phyloP scores from a whole-genome alignment of 2,888 invertebrate genomes.

The Harpalus rufipes region DNA sequence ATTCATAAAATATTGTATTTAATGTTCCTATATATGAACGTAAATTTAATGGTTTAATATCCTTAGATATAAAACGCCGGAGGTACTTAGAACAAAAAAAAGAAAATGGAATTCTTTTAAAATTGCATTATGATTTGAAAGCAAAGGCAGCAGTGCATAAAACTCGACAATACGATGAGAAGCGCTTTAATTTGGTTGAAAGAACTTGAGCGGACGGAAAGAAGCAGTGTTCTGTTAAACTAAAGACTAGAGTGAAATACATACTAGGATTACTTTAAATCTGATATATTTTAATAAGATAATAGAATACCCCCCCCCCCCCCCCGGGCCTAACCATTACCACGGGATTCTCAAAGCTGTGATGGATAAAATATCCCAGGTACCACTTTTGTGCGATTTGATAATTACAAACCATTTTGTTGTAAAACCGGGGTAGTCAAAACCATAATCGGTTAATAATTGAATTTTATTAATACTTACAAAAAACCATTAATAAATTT shows the following conservation, averaged over 20 bases:
- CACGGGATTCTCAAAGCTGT: too few relatives aligned
- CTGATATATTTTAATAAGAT: too few relatives aligned
- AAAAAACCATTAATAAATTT: slow-evolving; percentile 84
- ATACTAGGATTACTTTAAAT: too few relatives aligned
- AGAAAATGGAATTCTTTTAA: not conserved
- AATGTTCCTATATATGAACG: not conserved
- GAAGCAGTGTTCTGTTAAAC: too few relatives aligned
- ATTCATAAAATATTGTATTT: not conserved
- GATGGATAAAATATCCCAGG: too few relatives aligned
- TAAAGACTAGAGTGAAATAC: too few relatives aligned
- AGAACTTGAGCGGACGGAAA: not conserved
- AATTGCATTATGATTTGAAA: not conserved
- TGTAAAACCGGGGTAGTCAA: too few relatives aligned
- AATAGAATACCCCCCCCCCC: too few relatives aligned
- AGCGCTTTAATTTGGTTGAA: not conserved
- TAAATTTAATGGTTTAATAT: not conserved
- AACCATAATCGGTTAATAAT: too few relatives aligned
- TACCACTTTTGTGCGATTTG: too few relatives aligned
- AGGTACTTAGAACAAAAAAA: not conserved
- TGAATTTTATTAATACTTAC: slow-evolving; percentile 77
- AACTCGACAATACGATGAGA: not conserved
- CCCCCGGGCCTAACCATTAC: too few relatives aligned
- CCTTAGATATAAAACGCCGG: not conserved
- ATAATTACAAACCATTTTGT: too few relatives aligned
- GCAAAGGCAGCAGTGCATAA: not conserved